Evolutionary conservation across 2,113 vertebrate genomes (phyloP), one percentile per base, ranked within the genome.

Genomic region (Elaphurus davidianus): DNA sequence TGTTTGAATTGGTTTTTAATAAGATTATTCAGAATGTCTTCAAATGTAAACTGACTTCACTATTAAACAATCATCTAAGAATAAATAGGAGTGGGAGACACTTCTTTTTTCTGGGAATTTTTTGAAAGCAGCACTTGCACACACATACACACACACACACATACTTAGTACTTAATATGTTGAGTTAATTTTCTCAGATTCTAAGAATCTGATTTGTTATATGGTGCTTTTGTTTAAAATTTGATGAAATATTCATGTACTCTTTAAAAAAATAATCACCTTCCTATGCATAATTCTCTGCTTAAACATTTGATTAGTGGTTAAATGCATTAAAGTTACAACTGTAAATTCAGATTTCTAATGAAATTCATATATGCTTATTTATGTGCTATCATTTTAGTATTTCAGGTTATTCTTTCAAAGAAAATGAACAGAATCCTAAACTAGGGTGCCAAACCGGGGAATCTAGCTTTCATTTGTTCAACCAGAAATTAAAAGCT

Each of bases 21-120:
- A 90, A 50, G 57, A 94, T 94, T 96, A 92, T 97, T 95, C 15
- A 97, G 62, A 90, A 96, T 90, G 64, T 92, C 78, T 97, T 97
- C 78, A 96, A 74, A 95, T 96, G 33, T 97, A 98, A 98, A 98
- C 97, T 78, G 74, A 93, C 52, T 96, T 98, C 52, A 90, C 52
- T 82, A 43, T 96, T 97, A 97, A 96, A 97, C 57, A 98, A 67
- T 98, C 90, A 91, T 52, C 82, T 74, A 62, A 79, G 64, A 89
- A 76, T 97, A 90, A 55, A 89, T 93, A 91, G 91, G 90, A 95
- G 74, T 47, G 87, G 25, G 36, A 96, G 88, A 76, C 50, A 47
- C 25, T 91, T 96, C 9, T 59, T 93, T 87, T 82, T 86, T 86
- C 85, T 86, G 89, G 57, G 52, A 88, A 62, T 84, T 71, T 94